phyloP scores from a whole-genome alignment of 2,797 vertebrate species.

The Anguilla pacifica region DNA sequence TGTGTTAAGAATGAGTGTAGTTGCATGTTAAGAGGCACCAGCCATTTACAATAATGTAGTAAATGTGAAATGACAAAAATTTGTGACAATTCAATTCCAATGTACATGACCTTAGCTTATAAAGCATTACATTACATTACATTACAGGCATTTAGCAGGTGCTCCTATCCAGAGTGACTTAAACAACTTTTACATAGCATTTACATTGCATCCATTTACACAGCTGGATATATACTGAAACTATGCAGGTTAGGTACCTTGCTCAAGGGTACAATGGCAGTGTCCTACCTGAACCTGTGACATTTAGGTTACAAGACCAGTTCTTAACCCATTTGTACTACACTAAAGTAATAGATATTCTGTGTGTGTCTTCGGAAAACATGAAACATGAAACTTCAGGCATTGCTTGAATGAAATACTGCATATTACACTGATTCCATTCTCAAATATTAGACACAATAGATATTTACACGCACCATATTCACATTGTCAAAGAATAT shows the following conservation, averaged over 20 bases:
- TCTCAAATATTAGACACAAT: neutral
- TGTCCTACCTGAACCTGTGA: no score
- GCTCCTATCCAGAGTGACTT: no score
- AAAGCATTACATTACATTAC: neutral
- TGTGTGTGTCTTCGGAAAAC: neutral
- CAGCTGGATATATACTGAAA: no score
- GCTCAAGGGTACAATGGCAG: no score
- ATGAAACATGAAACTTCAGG: neutral
- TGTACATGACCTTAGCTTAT: no score
- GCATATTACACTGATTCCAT: neutral
- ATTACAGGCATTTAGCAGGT: no score
- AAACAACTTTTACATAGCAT: no score
- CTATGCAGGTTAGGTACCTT: no score
- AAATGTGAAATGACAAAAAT: neutral
- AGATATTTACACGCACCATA: neutral
- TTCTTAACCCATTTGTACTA: no score
- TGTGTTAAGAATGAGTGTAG: neutral
- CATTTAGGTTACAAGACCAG: no score
- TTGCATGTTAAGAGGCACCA: neutral
- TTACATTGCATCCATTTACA: no score
- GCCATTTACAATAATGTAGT: constrained; percentile 20
- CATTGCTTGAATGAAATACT: neutral
- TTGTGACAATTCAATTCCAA: neutral
- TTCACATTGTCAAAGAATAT: neutral
- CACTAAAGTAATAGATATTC: neutral